Conservation (phyloP, 2,888 invertebrate genomes). For the Sarcophaga caerulescens region DNA sequence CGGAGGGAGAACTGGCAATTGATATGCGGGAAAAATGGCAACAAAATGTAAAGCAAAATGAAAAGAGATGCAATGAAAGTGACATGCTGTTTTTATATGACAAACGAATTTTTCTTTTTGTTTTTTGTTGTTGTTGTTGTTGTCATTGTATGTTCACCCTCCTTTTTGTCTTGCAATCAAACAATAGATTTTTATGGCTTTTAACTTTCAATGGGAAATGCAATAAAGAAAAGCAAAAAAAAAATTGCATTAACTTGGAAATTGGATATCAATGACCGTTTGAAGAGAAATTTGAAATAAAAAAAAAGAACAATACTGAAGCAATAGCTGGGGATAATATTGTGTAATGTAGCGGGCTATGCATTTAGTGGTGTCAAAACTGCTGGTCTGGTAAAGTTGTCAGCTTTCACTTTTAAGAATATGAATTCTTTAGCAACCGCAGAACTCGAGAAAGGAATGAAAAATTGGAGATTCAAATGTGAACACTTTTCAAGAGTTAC, state of each 20-base stretch:
- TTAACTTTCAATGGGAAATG: slow-evolving; percentile 15
- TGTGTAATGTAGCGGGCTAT: too few species aligned
- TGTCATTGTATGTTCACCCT: neutral
- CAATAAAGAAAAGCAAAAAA: slow-evolving; percentile 1
- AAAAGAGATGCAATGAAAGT: slow-evolving; percentile 42
- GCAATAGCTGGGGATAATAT: too few species aligned
- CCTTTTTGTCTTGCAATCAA: neutral
- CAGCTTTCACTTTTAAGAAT: too few species aligned
- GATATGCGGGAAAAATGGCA: slow-evolving; percentile 21
- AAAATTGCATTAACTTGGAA: neutral
- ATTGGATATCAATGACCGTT: slow-evolving; percentile 8
- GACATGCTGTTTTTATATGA: slow-evolving; percentile 36
- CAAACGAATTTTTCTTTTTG: slow-evolving; percentile 15
- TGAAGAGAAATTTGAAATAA: slow-evolving; percentile 15
- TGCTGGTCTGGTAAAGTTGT: too few species aligned
- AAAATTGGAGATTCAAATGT: too few species aligned
- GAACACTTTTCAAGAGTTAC: too few species aligned
- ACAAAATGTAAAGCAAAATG: neutral
- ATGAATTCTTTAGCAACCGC: too few species aligned
- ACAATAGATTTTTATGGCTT: slow-evolving; percentile 19
- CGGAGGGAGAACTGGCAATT: slow-evolving; percentile 17
- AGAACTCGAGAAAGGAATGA: too few species aligned
- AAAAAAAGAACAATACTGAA: neutral
- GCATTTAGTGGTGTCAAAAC: too few species aligned
- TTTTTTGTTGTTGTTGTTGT: neutral